Evolutionary conservation across 2,113 vertebrate genomes (phyloP).

Genomic region (Callospermophilus lateralis): DNA sequence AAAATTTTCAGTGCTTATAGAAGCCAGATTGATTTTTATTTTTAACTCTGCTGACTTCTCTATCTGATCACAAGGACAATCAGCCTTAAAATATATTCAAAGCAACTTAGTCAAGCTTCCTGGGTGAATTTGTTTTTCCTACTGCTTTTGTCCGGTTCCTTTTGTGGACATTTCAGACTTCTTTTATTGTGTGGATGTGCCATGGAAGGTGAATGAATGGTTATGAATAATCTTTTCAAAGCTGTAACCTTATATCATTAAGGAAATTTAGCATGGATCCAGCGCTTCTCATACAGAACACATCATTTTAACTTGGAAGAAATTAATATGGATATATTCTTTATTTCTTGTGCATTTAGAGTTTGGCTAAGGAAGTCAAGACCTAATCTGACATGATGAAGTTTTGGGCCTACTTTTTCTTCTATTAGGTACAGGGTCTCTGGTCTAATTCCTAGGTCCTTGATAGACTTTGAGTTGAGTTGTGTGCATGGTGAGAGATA

Average conservation of each 20-base stretch:
- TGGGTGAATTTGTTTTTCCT: neutral
- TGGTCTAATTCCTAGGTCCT: too few relatives aligned
- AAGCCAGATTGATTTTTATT: constrained; percentile 73
- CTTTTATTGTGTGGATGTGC: constrained; percentile 24
- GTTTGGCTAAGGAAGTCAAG: too few relatives aligned
- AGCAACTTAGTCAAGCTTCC: neutral
- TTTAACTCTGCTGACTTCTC: constrained; percentile 74
- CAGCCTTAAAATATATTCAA: constrained; percentile 23
- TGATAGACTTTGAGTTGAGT: too few relatives aligned
- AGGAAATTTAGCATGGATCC: neutral
- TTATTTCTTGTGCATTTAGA: too few relatives aligned
- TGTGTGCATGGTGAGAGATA: too few relatives aligned
- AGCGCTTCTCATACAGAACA: constrained; percentile 21
- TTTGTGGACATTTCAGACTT: constrained; percentile 47
- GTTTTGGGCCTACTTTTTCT: too few relatives aligned
- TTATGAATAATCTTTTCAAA: constrained; percentile 30
- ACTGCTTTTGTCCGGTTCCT: constrained; percentile 25
- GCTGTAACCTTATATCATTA: neutral
- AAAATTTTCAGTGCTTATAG: constrained; percentile 42
- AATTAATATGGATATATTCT: constrained; percentile 1
- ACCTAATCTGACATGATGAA: too few relatives aligned
- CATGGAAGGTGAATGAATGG: neutral
- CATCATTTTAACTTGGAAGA: neutral
- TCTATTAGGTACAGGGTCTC: too few relatives aligned
- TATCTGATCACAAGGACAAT: constrained; percentile 58